Evolutionary conservation across 2,113 vertebrate genomes (phyloP), one percentile per base, ranked within the genome.

Genomic region (Pluvialis apricaria): DNA sequence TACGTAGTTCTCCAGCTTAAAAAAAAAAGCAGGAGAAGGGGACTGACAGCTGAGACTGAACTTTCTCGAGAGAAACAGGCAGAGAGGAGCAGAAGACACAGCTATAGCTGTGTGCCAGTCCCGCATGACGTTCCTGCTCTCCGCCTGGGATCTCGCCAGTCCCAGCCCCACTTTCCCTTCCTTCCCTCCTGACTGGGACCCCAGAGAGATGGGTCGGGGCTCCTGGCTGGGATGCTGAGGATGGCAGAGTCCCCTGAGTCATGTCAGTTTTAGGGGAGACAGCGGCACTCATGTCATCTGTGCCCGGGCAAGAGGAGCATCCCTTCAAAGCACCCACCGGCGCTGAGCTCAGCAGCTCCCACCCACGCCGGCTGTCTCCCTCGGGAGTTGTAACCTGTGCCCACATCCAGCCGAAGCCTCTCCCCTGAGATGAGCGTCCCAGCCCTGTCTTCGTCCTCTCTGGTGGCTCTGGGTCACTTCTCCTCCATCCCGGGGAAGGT

Each of bases 1-100:
- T 95, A 96, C 49, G 34, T 85, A 88, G 82, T 68, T 98, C 94
- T 92, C 92, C 55, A 76, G 28, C 97, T 96, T 97, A 58, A 92
- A 94, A 88, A 95, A 77, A 52, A 87, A 94, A 87, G 85, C 55
- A 82, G 82, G 29, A 94, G 71, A 92, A 58, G 51, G 51, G 1
- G 57, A 52, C n/a, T 81, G 90, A 75, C 82, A 90, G 77, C 72
- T 47, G 69, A n/a, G 65, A 40, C 57, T 66, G 55, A 96, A 88
- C 52, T 91, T 96, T 82, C 83, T 84, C 1, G 25, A 72, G 83
- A 76, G 72, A 75, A 86, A 78, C 11, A 42, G 32, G n/a, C 49
- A 21, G 55, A 32, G 28, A 71, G 51, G 29, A 95, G 61, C 49
- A 47, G 80, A 38, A 29, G 7, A 13, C 22, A 5, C 42, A 45